These are phyloP conservation scores for Diachasmimorpha longicaudata DNA, from an alignment of 1,140 invertebrate genomes.

Conservation along the genomic window DNA sequence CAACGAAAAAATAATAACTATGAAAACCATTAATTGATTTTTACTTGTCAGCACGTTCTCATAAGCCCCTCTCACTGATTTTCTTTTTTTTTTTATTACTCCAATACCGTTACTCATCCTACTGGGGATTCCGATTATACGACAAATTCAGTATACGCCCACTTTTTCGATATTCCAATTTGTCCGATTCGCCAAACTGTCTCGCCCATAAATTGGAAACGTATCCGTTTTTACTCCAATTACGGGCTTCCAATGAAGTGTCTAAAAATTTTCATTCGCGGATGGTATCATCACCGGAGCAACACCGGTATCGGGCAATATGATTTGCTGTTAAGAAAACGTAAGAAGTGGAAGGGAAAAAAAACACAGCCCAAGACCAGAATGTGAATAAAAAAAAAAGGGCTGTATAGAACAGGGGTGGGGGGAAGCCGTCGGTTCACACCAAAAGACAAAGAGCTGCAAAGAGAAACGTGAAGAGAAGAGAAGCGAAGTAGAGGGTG, in stretches of 20 bases:
- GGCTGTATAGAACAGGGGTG: not conserved
- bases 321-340: not conserved
- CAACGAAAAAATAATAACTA: not conserved
- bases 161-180: constrained; percentile 53
- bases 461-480: constrained; percentile 5
- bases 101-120: not conserved
- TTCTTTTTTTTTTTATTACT: not conserved
- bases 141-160: constrained; percentile 38
- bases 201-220: constrained; percentile 17
- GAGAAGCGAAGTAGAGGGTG: not conserved
- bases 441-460: constrained; percentile 20
- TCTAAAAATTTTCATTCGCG: not conserved
- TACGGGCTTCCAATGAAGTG: not conserved
- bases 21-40: not conserved
- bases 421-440: constrained; percentile 21
- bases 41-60: too few species aligned
- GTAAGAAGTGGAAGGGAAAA: not conserved
- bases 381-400: not conserved
- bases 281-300: not conserved
- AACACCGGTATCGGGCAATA: not conserved
- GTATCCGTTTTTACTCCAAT: constrained; percentile 24
- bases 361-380: not conserved
- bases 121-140: constrained; percentile 13
- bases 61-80: not conserved
- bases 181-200: constrained; percentile 34